A percentile compares a stretch with the other conserved stretches of the same genome.
These are phyloP conservation scores for Lagocephalus sceleratus DNA, from an alignment of 2,797 vertebrate species.

Conservation along the genomic window DNA sequence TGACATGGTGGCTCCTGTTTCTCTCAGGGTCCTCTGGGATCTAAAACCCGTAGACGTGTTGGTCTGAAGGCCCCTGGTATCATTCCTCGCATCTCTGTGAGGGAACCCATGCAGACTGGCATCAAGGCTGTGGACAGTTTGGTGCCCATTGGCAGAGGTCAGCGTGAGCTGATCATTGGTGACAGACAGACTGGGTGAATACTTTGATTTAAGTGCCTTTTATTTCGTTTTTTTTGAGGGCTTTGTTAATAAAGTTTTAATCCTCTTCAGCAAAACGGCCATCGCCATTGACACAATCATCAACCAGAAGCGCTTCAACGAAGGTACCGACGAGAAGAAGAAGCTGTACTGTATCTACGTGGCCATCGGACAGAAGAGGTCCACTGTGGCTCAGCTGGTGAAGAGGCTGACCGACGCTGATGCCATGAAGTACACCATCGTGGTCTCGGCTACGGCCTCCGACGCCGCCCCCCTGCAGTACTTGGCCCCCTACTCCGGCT, in stretches of 20 bases:
- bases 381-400: conserved; percentile 96
- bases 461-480: conserved; percentile 98
- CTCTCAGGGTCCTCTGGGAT: conserved; percentile 82
- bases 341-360: conserved; percentile 99
- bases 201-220: background rate
- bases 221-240: background rate
- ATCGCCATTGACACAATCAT: conserved; percentile 99
- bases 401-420: conserved; percentile 94
- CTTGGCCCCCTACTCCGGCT: conserved; percentile 95
- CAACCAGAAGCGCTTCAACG: conserved; percentile 98
- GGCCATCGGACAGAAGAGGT: conserved; percentile 97
- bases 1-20: background rate
- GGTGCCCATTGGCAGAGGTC: conserved; percentile 96
- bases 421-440: conserved; percentile 98
- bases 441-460: conserved; percentile 95
- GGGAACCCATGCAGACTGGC: conserved; percentile 96
- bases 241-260: background rate
- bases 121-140: conserved; percentile 98
- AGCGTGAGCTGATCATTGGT: conserved; percentile 97
- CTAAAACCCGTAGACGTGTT: conserved; percentile 86
- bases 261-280: conserved; percentile 87
- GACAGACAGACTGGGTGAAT: conserved; percentile 96
- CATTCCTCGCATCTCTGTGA: conserved; percentile 95
- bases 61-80: conserved; percentile 96
- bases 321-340: conserved; percentile 95